phyloP scores from a whole-genome alignment of 2,797 vertebrate species.

The Malurus splendens region DNA sequence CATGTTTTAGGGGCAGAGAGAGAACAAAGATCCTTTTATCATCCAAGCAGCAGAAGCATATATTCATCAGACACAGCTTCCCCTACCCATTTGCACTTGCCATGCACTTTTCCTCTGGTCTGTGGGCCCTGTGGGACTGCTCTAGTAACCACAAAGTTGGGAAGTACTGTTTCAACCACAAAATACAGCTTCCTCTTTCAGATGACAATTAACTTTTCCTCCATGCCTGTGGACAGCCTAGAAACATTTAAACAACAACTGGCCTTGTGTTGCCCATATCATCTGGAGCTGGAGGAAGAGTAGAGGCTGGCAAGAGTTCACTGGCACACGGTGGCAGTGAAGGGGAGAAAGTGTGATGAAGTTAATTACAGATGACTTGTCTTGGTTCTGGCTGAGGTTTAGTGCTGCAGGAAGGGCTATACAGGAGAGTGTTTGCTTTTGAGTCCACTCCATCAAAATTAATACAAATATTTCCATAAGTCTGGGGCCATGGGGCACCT shows the following conservation, averaged over 20 bases:
- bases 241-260: background rate
- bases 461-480: background rate
- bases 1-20: background rate
- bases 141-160: background rate
- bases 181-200: slow-evolving; percentile 24
- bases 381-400: background rate
- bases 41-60: background rate
- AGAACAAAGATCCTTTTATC: background rate
- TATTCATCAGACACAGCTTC: background rate
- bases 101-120: background rate
- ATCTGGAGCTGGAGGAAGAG: background rate
- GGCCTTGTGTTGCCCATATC: background rate
- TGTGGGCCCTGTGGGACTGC: background rate
- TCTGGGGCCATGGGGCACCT: background rate
- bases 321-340: background rate
- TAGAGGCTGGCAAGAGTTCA: background rate
- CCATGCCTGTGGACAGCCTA: background rate
- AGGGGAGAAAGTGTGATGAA: background rate
- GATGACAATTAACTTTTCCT: background rate
- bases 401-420: background rate
- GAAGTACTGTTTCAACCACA: slow-evolving; percentile 19
- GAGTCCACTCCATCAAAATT: background rate
- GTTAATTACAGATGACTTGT: background rate
- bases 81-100: background rate
- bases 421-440: background rate